Base-by-base conservation (phyloP, 2,888 invertebrate genomes). In the Hermaeophaga mercurialis region DNA sequence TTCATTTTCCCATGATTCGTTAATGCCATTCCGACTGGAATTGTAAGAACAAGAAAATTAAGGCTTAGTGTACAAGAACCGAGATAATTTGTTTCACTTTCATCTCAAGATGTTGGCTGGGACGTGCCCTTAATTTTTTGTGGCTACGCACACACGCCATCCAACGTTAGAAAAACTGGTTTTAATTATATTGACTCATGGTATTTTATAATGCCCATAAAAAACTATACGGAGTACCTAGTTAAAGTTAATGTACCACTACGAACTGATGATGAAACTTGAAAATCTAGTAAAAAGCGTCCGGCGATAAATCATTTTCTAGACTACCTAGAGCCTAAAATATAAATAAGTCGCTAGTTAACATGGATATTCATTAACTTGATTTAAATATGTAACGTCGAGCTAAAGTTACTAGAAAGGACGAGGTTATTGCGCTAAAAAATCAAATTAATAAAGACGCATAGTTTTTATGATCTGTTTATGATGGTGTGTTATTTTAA, bases 151-250 rank as follows among this genome's bases (percentile, higher is more conserved):
- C 56, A 41, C 46, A 33, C 46, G 45, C 31, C 38, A 43, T 36
- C 19, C 19, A 26, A 38, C 38, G 31, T 56, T 34, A 56, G 34
- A 56, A 52, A 56, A 56, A 56, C 56, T 56, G 50, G 56, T 56
- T 56, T 47, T 56, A 52, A 52, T 52, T 56, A 45, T 45, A 56
- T 56, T 56, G 45, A 50, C 50, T 45, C 44, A 39, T 26, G 56
- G 50, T 19, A 56, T 56, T 56, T 50, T 50, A 56, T 45, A 49
- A 44, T 45, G 22, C 38, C 24, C 45, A 39, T 56, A 45, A 56
- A n/a, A 56, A 49, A 56, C 34, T 11, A 34, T 36, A 28, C 6
- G 6, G 3, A 22, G 22, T 22, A 46, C 44, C 26, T 44, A 24
- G 47, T 47, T 47, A 15, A 38, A 48, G 38, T 36, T 47, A 47